Percentiles rank a stretch among this genome's conserved stretches.
Evolutionary conservation across 1,140 invertebrate genomes (phyloP).

Genomic region (Gonioctena quinquepunctata): DNA sequence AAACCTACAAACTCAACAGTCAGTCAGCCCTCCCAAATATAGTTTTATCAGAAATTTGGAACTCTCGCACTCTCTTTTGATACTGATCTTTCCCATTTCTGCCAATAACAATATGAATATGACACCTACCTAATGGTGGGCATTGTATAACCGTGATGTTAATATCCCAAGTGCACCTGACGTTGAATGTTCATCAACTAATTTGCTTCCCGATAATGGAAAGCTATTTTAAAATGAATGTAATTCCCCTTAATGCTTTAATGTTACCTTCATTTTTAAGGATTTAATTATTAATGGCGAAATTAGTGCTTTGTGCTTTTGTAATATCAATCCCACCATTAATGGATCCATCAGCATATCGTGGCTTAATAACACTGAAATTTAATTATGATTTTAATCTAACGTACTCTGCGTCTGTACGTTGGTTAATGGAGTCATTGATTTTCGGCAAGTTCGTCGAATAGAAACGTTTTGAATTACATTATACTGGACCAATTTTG

Average conservation of each 20-base stretch:
- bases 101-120: too few relatives aligned
- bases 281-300: not conserved
- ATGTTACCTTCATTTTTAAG: constrained; percentile 11
- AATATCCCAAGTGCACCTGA: not conserved
- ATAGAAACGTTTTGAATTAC: too few relatives aligned
- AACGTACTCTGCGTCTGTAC: not conserved
- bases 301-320: constrained; percentile 17
- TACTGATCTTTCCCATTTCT: too few relatives aligned
- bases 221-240: constrained; percentile 2
- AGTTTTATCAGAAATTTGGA: too few relatives aligned
- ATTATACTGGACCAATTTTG: too few relatives aligned
- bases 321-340: constrained; percentile 12
- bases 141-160: not conserved
- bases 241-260: constrained; percentile 8
- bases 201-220: constrained; percentile 2
- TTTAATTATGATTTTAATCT: constrained; percentile 1
- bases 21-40: too few relatives aligned
- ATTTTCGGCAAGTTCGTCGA: not conserved
- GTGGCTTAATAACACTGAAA: not conserved
- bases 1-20: too few relatives aligned
- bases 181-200: constrained; percentile 2
- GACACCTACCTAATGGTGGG: too few relatives aligned
- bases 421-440: not conserved
- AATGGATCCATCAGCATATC: constrained; percentile 5
- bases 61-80: too few relatives aligned